Evolutionary conservation across 2,113 vertebrate genomes (phyloP).

Genomic region (Naja naja): DNA sequence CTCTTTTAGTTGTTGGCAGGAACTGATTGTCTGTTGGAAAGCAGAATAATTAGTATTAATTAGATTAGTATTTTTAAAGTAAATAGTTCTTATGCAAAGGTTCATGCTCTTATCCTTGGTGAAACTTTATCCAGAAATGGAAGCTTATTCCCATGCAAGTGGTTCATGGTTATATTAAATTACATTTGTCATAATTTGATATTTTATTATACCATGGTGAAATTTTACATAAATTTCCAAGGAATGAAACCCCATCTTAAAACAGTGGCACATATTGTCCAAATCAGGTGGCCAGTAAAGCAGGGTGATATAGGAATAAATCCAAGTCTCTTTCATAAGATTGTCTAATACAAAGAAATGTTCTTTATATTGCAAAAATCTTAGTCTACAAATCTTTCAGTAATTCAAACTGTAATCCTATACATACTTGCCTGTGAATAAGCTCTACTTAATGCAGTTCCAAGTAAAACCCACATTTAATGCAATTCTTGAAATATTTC

Average conservation of each 20-base stretch:
- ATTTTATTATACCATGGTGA: slow-evolving; percentile 10
- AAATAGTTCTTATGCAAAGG: not conserved
- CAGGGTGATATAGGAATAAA: slow-evolving; percentile 22
- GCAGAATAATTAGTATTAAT: too few species aligned
- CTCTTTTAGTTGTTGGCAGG: not conserved
- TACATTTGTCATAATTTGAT: slow-evolving; percentile 24
- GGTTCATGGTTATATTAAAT: slow-evolving; percentile 16
- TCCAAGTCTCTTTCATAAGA: not conserved
- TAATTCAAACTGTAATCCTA: not conserved
- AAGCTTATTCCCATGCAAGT: not conserved
- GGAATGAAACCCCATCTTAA: not conserved
- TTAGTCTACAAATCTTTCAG: not conserved
- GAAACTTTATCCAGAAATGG: not conserved
- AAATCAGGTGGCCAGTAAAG: not conserved
- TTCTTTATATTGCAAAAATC: not conserved
- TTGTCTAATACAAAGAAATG: not conserved
- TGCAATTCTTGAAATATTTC: not conserved
- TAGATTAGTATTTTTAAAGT: not conserved
- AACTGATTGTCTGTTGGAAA: not conserved
- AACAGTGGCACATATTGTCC: not conserved
- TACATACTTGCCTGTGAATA: not conserved
- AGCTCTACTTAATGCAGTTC: not conserved
- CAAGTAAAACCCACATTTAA: not conserved
- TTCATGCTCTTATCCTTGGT: not conserved
- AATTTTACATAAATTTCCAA: not conserved